Evolutionary conservation across 1,140 invertebrate species (phyloP), one percentile per base, ranked within the genome.

Genomic region (Brevipalpus yothersi): DNA sequence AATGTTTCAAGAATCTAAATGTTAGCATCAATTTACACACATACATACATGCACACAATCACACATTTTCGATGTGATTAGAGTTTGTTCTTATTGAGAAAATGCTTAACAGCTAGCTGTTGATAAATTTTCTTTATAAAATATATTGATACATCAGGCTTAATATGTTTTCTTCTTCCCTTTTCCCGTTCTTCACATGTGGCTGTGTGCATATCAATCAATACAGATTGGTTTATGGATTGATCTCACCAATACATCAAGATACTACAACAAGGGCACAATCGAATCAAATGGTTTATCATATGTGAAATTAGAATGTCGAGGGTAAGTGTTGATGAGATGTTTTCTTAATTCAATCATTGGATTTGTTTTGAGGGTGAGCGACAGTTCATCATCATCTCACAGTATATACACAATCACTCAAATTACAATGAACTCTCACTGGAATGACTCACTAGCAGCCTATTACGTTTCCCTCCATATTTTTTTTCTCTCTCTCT

Each of bases 181-280:
- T 55, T 47, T n/a, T n/a, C 45, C 31, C 31, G 5, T 31, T 31
- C 31, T n/a, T n/a, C n/a, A n/a, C n/a, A n/a, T n/a, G n/a, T n/a
- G n/a, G n/a, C n/a, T 5, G 5, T 31, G 31, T 31, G 31, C 5
- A 7, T 55, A 15, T 39, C 21, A 10, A 19, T 17, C 86, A 82
- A 68, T 81, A 12, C 90, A 88, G 67, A 72, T 98, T 55, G 92
- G 93, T 1, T 70, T 98, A 17, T 91, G 93, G 86, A 84, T 98
- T 61, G 91, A 97, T 72, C 73, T 98, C 53, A 97, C 93, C 5
- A 93, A 96, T 68, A 97, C 94, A 5, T 78, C 74, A 60, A 75
- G 93, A 59, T 98, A 93, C 72, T 98, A 98, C 70, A 76, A 91
- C 63, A 82, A 80, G 62, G 68, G 74, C 19, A 79, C 82, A 58